phyloP scores from a whole-genome alignment of 1,140 invertebrate species.

The Probaryconus sp. region DNA sequence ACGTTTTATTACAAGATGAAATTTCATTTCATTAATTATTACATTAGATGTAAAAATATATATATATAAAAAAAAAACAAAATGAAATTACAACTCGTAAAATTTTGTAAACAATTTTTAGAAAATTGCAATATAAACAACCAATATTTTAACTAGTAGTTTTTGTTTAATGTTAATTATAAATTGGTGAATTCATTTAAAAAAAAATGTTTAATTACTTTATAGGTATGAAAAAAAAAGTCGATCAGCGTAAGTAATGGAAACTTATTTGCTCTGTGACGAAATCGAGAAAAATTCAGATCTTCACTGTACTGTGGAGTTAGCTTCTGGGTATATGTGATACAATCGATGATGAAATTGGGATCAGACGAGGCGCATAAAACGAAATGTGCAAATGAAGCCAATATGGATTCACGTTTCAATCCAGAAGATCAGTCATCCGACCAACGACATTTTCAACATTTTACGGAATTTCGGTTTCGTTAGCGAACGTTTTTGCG shows the following conservation, averaged over 20 bases:
- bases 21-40: no score
- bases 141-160: no score
- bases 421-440: conserved; percentile 62
- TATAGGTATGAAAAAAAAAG: neutral
- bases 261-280: conserved; percentile 38
- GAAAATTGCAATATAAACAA: no score
- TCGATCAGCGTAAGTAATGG: conserved; percentile 17
- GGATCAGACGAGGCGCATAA: conserved; percentile 64
- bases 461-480: conserved; percentile 56
- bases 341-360: conserved; percentile 68
- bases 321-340: conserved; percentile 24
- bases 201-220: no score
- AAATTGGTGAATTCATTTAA: no score
- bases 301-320: conserved; percentile 13
- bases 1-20: no score
- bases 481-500: conserved; percentile 47
- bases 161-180: no score
- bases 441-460: conserved; percentile 69
- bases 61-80: no score
- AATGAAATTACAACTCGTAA: no score
- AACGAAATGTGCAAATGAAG: conserved; percentile 77
- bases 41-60: no score
- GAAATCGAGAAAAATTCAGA: conserved; percentile 37
- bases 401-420: conserved; percentile 72
- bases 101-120: no score